Percentiles rank a stretch among this genome's conserved stretches.
Evolutionary conservation across 2,797 vertebrate species (phyloP).

Genomic region (Crenichthys baileyi): DNA sequence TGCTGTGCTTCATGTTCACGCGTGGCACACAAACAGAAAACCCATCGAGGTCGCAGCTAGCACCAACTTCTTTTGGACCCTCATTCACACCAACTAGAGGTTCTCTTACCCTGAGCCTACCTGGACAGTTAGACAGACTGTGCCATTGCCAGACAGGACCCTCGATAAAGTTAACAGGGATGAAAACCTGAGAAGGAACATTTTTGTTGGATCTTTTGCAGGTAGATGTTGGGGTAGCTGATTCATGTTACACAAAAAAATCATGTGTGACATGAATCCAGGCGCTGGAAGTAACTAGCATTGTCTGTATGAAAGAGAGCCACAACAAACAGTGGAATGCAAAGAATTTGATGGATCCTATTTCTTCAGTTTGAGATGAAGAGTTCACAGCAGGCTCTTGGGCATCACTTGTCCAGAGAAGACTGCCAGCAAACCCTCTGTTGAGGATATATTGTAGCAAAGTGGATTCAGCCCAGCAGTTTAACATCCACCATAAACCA

Average conservation of each 20-base stretch:
- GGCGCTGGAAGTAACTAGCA: constrained; percentile 26
- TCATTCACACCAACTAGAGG: constrained; percentile 22
- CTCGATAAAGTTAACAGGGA: constrained; percentile 41
- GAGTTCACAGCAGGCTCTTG: constrained; percentile 29
- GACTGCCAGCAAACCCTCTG: constrained; percentile 24
- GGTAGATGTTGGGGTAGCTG: constrained; percentile 24
- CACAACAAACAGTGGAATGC: constrained; percentile 26
- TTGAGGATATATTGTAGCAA: constrained; percentile 44
- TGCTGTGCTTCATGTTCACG: constrained; percentile 92
- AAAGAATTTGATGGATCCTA: constrained; percentile 29
- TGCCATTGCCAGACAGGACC: constrained; percentile 42
- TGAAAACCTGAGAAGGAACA: constrained; percentile 43
- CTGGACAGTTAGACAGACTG: constrained; percentile 28
- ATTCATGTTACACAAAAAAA: background rate
- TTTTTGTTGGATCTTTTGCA: constrained; percentile 39
- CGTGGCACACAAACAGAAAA: constrained; percentile 79
- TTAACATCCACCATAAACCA: constrained; percentile 57
- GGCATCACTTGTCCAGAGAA: constrained; percentile 46
- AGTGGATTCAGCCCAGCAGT: constrained; percentile 37
- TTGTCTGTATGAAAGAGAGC: constrained; percentile 25
- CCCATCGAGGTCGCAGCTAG: constrained; percentile 86
- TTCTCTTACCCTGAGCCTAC: constrained; percentile 31
- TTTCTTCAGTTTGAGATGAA: constrained; percentile 19
- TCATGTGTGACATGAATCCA: constrained; percentile 32
- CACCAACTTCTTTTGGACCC: constrained; percentile 39